Conservation (phyloP, 1,140 invertebrate genomes). For the Meloidogyne hapla region DNA sequence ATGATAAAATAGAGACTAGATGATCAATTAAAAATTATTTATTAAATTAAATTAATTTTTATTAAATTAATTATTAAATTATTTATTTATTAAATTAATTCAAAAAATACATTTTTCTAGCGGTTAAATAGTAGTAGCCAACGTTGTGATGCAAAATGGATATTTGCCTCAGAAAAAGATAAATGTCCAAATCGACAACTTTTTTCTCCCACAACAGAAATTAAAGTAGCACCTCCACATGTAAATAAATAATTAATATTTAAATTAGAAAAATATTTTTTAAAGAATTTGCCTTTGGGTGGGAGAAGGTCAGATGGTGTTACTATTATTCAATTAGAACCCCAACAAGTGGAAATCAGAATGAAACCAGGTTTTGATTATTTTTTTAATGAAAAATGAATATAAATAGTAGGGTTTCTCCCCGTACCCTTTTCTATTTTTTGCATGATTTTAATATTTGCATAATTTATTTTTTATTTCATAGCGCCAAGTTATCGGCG, state of each 20-base stretch:
- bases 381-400: neutral
- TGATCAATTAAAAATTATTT: too few species aligned
- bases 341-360: slow-evolving; percentile 56
- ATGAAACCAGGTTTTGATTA: slow-evolving; percentile 47
- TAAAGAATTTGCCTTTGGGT: slow-evolving; percentile 56
- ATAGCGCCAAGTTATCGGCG: too few species aligned
- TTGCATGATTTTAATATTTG: too few species aligned
- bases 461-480: too few species aligned
- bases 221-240: slow-evolving; percentile 51
- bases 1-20: too few species aligned
- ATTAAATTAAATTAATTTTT: slow-evolving; percentile 25
- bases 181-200: slow-evolving; percentile 45
- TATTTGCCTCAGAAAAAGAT: slow-evolving; percentile 30
- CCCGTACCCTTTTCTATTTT: too few species aligned
- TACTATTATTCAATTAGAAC: slow-evolving; percentile 54
- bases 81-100: slow-evolving; percentile 21
- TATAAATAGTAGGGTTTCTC: too few species aligned
- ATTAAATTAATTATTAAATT: neutral
- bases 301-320: slow-evolving; percentile 46
- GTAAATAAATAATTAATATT: slow-evolving; percentile 34
- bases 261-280: slow-evolving; percentile 20
- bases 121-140: slow-evolving; percentile 40
- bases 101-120: slow-evolving; percentile 21
- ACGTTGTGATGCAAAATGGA: slow-evolving; percentile 50
- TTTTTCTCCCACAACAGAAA: slow-evolving; percentile 53